Conservation (phyloP, 2,888 invertebrate species). For the Thera obeliscata region DNA sequence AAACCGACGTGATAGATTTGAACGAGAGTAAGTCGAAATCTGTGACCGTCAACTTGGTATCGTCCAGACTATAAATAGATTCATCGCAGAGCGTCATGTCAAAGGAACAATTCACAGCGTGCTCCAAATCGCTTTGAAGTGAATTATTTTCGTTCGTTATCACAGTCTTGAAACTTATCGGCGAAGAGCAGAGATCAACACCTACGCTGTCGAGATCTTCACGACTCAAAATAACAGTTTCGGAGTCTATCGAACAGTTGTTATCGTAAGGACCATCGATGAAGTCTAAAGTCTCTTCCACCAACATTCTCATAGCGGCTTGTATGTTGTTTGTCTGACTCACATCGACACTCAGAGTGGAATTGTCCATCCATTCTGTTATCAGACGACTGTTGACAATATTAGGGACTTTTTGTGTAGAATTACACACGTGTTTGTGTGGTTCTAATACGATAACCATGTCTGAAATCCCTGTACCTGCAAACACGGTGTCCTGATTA, state of each 20-base stretch:
- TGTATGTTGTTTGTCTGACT: slow-evolving; percentile 42
- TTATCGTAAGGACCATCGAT: slow-evolving; percentile 44
- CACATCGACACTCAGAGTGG: slow-evolving; percentile 32
- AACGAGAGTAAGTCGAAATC: slow-evolving; percentile 65
- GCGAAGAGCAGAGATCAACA: slow-evolving; percentile 43
- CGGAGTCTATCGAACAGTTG: slow-evolving; percentile 45
- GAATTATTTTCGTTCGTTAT: slow-evolving; percentile 47
- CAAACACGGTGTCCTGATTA: slow-evolving; percentile 25
- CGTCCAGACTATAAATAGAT: slow-evolving; percentile 46
- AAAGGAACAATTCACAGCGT: slow-evolving; percentile 52
- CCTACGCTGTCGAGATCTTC: slow-evolving; percentile 37
- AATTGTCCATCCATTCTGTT: slow-evolving; percentile 44
- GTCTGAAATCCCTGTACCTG: slow-evolving; percentile 43
- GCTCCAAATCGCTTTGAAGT: slow-evolving; percentile 48
- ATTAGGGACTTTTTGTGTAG: slow-evolving; percentile 27
- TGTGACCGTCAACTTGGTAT: slow-evolving; percentile 45
- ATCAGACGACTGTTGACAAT: slow-evolving; percentile 41
- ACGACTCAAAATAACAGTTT: slow-evolving; percentile 48
- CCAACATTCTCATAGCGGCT: slow-evolving; percentile 51
- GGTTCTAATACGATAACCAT: slow-evolving; percentile 50
- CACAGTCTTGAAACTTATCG: slow-evolving; percentile 52
- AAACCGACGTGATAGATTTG: slow-evolving; percentile 59
- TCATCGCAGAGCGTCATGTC: slow-evolving; percentile 47
- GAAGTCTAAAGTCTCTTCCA: slow-evolving; percentile 61
- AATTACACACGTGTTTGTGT: slow-evolving; percentile 17